Percentiles rank a stretch among this genome's conserved stretches.
Conservation (phyloP, 1,140 invertebrate genomes). For the Pogonus chalceus region DNA sequence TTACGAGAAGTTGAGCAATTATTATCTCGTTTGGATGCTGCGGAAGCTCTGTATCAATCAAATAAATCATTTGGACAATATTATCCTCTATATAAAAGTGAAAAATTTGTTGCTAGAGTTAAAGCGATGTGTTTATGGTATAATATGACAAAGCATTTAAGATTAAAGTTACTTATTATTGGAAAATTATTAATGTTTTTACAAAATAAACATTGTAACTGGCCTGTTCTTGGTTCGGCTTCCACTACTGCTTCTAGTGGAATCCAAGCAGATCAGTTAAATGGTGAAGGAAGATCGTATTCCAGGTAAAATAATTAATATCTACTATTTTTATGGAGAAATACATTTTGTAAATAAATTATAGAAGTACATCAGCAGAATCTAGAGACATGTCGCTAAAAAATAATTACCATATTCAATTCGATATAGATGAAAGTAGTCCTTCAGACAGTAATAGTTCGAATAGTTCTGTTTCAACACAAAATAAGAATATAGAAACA, state of each 20-base stretch:
- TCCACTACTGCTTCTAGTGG: not conserved
- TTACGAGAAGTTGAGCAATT: slow-evolving; percentile 62
- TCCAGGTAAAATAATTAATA: not conserved
- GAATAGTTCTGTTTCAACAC: not conserved
- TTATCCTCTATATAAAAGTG: slow-evolving; percentile 59
- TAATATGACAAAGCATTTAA: slow-evolving; percentile 76
- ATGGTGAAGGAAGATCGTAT: not conserved
- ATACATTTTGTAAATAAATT: not conserved
- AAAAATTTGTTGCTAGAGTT: slow-evolving; percentile 54
- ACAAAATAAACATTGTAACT: slow-evolving; percentile 24
- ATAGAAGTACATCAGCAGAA: slow-evolving; percentile 2
- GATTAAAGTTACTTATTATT: slow-evolving; percentile 67
- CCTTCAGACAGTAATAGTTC: slow-evolving; percentile 1
- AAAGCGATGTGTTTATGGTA: slow-evolving; percentile 82
- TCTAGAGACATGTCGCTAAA: not conserved
- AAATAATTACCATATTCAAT: not conserved
- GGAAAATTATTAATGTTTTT: slow-evolving; percentile 59
- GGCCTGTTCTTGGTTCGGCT: slow-evolving; percentile 14
- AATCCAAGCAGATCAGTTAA: not conserved
- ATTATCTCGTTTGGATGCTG: slow-evolving; percentile 60
- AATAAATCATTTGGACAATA: slow-evolving; percentile 63
- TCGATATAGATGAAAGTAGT: slow-evolving; percentile 1
- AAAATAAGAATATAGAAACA: not conserved
- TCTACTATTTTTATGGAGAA: not conserved
- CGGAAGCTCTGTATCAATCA: slow-evolving; percentile 74